Evolutionary conservation across 1,140 invertebrate species (phyloP).

Genomic region (Agrypnia vestita): DNA sequence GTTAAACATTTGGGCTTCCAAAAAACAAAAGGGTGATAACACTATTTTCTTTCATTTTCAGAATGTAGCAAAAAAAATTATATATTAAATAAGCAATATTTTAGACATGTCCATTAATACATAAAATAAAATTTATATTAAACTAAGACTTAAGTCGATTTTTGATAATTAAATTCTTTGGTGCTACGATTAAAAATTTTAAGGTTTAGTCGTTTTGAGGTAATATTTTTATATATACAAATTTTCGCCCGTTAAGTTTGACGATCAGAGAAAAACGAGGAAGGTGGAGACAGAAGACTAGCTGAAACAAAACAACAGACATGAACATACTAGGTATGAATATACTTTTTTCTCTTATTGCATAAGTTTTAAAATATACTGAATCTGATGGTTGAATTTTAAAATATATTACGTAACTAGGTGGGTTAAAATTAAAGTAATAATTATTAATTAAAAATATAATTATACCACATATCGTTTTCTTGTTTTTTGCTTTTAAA

Average conservation of each 20-base stretch:
- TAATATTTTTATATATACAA: constrained; percentile 27
- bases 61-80: constrained; percentile 36
- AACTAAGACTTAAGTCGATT: constrained; percentile 23
- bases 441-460: too few relatives aligned
- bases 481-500: too few relatives aligned
- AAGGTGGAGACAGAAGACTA: constrained; percentile 20
- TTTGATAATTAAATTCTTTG: constrained; percentile 37
- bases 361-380: too few relatives aligned
- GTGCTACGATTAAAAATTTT: constrained; percentile 37
- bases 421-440: too few relatives aligned
- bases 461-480: too few relatives aligned
- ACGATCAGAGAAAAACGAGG: constrained; percentile 1
- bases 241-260: constrained; percentile 35
- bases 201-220: constrained; percentile 1
- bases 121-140: constrained; percentile 12
- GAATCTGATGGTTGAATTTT: too few relatives aligned
- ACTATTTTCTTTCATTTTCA: constrained; percentile 11
- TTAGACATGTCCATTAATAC: constrained; percentile 42
- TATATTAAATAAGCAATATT: constrained; percentile 41
- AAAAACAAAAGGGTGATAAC: not conserved
- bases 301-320: not conserved
- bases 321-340: constrained; percentile 41
- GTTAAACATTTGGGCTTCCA: constrained; percentile 3
- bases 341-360: not conserved
- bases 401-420: too few relatives aligned